Conservation (phyloP, 37 sponge, comb jelly and placozoan species). For the Axinella damicornis region DNA sequence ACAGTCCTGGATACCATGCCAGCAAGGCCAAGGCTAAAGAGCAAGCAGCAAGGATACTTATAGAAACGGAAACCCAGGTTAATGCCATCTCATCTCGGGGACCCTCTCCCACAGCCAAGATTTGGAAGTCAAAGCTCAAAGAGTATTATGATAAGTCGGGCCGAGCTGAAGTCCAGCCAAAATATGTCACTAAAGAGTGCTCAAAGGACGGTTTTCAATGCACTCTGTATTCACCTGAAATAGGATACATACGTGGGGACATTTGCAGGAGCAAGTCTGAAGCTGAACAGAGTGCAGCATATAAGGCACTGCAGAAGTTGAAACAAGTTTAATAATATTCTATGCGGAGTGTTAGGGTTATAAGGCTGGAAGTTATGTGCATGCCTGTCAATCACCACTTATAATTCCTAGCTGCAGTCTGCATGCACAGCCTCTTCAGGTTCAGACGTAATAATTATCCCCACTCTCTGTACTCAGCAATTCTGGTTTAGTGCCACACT, state of each 20-base stretch:
- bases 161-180: background rate
- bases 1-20: constrained; percentile 1
- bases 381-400: too few relatives aligned
- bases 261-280: background rate
- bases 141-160: background rate
- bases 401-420: too few relatives aligned
- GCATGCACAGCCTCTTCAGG: too few relatives aligned
- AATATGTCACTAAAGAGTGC: background rate
- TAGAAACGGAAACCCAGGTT: background rate
- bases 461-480: too few relatives aligned
- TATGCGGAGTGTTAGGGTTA: too few relatives aligned
- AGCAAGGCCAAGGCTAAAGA: constrained; percentile 11
- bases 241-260: background rate
- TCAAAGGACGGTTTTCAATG: background rate
- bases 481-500: too few relatives aligned
- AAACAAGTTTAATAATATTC: too few relatives aligned
- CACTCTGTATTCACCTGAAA: background rate
- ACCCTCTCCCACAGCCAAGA: background rate
- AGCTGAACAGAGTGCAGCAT: constrained; percentile 25
- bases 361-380: too few relatives aligned
- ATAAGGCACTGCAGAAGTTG: background rate
- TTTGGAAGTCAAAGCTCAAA: background rate
- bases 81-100: too few relatives aligned
- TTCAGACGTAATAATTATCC: too few relatives aligned
- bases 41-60: background rate